Base-by-base conservation (phyloP, 2,888 invertebrate genomes). In the Colostygia pectinataria region DNA sequence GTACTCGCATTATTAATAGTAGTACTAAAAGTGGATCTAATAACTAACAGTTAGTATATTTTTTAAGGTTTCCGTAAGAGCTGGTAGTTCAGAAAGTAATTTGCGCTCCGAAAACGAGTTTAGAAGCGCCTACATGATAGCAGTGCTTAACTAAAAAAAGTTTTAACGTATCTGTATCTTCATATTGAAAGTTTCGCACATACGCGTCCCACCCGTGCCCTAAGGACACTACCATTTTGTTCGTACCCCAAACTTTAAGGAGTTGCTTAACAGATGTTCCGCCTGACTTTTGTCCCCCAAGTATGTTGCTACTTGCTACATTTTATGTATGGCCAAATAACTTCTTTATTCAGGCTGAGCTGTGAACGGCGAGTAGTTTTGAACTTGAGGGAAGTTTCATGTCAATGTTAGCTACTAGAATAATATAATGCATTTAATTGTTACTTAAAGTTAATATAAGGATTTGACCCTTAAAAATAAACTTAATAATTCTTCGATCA, bases 251-350 rank as follows among this genome's bases (percentile, higher is more conserved):
- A 82, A 84, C 74, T 84, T 83, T 75, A 71, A 76, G 78, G 79
- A 84, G 76, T 83, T 82, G 73, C 75, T 79, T 80, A 84, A 82
- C 83, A 83, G 83, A 83, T 83, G 83, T 83, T 83, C 72, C 65
- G 64, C 63, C 76, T 77, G 79, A 83, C 80, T 81, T 80, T 78
- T 77, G 80, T 80, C 73, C 74, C n/a, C 74, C 68, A 65, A 74
- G 70, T 71, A 72, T 71, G 68, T 72, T 63, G 63, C 65, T 65
- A 57, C 66, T 71, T 62, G 63, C 65, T 65, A 58, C 66, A 65
- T 69, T 67, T 71, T 69, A 68, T 68, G 53, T 68, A 57, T 55
- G 57, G 57, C 53, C 50, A 57, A 66, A 67, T 55, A 58, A 55
- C 58, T 53, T 44, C 56, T 58, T 61, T 51, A 51, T 58, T 44